A percentile compares a stretch with the other conserved stretches of the same genome.
Conservation (phyloP, 2,113 vertebrate species). For the Gallinago undulata region DNA sequence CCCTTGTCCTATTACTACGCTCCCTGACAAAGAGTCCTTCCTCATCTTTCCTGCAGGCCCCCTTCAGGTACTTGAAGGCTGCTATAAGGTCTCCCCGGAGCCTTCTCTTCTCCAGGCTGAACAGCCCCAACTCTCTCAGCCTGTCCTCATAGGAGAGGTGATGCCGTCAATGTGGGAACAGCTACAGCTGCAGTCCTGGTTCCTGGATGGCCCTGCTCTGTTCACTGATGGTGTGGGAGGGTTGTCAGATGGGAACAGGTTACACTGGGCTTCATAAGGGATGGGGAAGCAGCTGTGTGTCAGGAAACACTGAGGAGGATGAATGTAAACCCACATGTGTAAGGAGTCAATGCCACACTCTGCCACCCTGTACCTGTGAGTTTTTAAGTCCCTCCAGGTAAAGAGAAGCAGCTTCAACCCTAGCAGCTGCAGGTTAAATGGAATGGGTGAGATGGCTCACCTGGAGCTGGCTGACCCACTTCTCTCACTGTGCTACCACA, state of each 20-base stretch:
- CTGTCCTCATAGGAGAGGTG: neutral
- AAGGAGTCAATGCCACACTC: accelerated
- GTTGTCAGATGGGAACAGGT: accelerated
- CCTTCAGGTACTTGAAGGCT: neutral
- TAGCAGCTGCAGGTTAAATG: neutral
- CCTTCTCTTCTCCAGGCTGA: neutral
- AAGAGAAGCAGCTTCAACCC: neutral
- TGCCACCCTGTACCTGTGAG: accelerated
- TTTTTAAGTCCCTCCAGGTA: neutral
- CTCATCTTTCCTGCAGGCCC: neutral
- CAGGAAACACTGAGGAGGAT: neutral
- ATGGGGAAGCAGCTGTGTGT: neutral
- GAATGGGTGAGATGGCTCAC: neutral
- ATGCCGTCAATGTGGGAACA: neutral
- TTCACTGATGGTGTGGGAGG: neutral
- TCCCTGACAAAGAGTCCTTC: neutral
- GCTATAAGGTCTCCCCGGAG: neutral
- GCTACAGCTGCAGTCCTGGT: neutral
- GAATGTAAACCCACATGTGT: neutral
- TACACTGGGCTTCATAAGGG: neutral
- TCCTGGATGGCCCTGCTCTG: neutral
- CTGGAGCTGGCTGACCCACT: neutral
- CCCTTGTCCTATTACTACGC: neutral
- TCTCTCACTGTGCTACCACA: accelerated
- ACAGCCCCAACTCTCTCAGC: neutral